These are phyloP conservation scores for Pygmarrhopalites habei DNA, from an alignment of 1,140 invertebrate species.

Conservation along the genomic window DNA sequence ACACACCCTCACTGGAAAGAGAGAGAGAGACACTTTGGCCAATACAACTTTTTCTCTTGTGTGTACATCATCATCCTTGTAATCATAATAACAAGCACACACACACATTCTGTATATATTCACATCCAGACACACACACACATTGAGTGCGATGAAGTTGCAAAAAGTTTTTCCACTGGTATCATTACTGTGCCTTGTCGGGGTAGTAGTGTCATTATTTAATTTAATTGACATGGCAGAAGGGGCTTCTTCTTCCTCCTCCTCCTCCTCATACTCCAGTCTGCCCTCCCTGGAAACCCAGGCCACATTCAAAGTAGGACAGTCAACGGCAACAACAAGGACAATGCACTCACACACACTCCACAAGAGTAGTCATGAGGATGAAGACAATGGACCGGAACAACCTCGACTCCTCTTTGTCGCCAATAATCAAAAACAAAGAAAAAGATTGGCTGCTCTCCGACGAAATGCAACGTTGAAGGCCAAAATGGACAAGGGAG, in stretches of 20 bases:
- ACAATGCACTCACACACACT: background rate
- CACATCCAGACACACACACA: too few relatives aligned
- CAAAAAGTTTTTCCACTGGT: background rate
- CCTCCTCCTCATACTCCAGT: too few relatives aligned
- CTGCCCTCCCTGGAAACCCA: too few relatives aligned
- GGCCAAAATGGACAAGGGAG: background rate
- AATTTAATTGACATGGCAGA: constrained; percentile 1
- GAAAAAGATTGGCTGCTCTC: background rate
- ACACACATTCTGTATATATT: too few relatives aligned
- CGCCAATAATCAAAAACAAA: background rate
- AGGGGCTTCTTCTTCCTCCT: background rate
- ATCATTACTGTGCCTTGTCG: background rate
- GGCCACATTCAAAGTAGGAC: too few relatives aligned
- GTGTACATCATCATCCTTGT: too few relatives aligned
- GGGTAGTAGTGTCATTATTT: constrained; percentile 2
- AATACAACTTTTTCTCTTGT: too few relatives aligned
- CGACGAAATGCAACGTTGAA: background rate
- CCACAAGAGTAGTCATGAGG: background rate
- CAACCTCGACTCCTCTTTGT: background rate
- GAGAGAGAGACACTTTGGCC: too few relatives aligned
- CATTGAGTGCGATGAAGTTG: background rate
- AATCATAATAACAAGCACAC: too few relatives aligned
- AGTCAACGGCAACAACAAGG: background rate
- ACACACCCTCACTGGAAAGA: too few relatives aligned
- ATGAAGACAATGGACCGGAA: background rate